Percentiles rank a stretch among this genome's conserved stretches.
Evolutionary conservation across 2,888 invertebrate species (phyloP).

Genomic region (Lacanobia oleracea): DNA sequence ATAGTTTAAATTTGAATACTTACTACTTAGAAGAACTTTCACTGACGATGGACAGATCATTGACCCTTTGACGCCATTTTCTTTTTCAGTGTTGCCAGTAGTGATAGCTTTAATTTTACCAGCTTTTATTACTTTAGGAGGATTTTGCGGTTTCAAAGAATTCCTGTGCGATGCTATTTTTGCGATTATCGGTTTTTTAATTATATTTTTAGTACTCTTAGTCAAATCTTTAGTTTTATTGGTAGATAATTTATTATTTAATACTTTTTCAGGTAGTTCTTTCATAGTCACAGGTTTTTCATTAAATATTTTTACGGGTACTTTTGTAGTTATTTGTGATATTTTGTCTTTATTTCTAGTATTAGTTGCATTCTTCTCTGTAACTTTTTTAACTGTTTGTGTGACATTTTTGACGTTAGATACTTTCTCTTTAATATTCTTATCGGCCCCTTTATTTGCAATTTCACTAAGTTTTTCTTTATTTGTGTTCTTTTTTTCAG

Average conservation of each 20-base stretch:
- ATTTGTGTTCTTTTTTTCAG: background rate
- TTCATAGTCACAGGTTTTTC: conserved; percentile 13
- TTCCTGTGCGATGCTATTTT: conserved; percentile 40
- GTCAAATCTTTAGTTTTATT: conserved; percentile 15
- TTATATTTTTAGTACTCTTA: conserved; percentile 22
- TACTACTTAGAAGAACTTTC: conserved; percentile 70
- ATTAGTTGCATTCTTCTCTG: conserved; percentile 40
- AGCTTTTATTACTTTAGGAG: conserved; percentile 33
- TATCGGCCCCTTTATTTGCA: background rate
- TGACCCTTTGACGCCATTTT: conserved; percentile 67
- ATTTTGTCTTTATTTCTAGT: conserved; percentile 44
- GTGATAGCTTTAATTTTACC: conserved; percentile 16
- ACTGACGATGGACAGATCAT: conserved; percentile 59
- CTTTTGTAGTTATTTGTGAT: conserved; percentile 19
- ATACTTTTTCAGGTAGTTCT: conserved; percentile 5
- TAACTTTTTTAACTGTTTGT: conserved; percentile 25
- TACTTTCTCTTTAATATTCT: conserved; percentile 1
- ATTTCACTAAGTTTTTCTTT: conserved; percentile 13
- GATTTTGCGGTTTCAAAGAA: conserved; percentile 47
- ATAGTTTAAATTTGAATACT: conserved; percentile 61
- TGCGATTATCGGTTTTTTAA: conserved; percentile 16
- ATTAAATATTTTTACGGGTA: conserved; percentile 17
- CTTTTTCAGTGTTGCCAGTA: conserved; percentile 56
- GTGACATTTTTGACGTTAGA: conserved; percentile 3
- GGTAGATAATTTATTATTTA: too few relatives aligned